Percentiles rank a stretch among this genome's conserved stretches.
These are phyloP conservation scores for Diaprepes abbreviatus DNA, from an alignment of 2,888 invertebrate species.

Conservation along the genomic window DNA sequence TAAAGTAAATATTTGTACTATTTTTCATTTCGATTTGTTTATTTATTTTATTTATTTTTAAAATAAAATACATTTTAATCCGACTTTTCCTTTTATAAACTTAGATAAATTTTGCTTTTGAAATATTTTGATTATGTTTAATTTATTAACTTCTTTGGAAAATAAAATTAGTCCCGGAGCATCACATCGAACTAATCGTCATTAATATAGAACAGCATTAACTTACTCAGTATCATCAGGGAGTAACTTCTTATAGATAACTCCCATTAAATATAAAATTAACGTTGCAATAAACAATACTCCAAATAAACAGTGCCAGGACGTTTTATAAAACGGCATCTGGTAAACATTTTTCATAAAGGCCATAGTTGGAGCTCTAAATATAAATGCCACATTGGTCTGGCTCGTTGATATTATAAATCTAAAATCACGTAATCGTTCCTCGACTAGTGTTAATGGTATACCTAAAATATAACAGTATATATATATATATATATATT, in stretches of 20 bases:
- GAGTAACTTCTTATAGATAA: not conserved
- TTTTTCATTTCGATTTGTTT: too few relatives aligned
- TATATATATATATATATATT: too few relatives aligned
- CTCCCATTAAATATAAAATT: constrained; percentile 2
- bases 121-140: too few relatives aligned
- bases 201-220: not conserved
- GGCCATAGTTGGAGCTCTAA: constrained; percentile 14
- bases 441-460: not conserved
- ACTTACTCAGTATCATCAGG: constrained; percentile 1
- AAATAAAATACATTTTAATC: too few relatives aligned
- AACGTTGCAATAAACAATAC: constrained; percentile 9
- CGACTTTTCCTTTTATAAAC: too few relatives aligned
- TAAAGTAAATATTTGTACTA: too few relatives aligned
- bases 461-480: too few relatives aligned
- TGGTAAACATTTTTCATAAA: constrained; percentile 7
- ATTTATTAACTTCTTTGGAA: too few relatives aligned
- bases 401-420: not conserved
- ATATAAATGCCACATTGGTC: constrained; percentile 1
- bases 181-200: too few relatives aligned
- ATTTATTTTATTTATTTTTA: too few relatives aligned
- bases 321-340: constrained; percentile 16
- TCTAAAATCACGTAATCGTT: constrained; percentile 6
- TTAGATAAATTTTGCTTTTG: too few relatives aligned
- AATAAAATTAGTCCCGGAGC: too few relatives aligned
- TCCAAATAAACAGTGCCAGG: constrained; percentile 15